Percentiles rank a stretch among this genome's conserved stretches.
These are phyloP conservation scores for Lasiurus borealis DNA, from an alignment of 2,113 vertebrate species.

Conservation along the genomic window DNA sequence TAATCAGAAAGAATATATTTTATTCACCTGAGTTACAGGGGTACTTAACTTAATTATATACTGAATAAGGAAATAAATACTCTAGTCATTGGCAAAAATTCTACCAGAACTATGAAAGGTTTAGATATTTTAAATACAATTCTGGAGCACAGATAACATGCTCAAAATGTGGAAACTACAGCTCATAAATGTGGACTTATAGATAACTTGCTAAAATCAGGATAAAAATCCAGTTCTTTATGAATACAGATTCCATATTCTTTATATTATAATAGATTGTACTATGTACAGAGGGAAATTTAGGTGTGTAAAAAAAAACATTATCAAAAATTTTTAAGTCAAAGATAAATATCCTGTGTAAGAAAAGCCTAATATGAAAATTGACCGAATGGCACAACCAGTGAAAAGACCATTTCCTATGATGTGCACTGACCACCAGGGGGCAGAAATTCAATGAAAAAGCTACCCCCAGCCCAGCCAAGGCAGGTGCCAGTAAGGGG, in stretches of 20 bases:
- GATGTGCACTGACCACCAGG: too few species aligned
- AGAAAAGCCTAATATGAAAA: too few species aligned
- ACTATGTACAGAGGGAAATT: neutral
- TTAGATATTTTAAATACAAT: neutral
- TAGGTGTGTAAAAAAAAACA: neutral
- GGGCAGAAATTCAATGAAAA: too few species aligned
- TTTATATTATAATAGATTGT: neutral
- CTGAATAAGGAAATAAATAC: neutral
- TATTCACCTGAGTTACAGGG: fast-evolving
- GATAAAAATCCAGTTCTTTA: neutral
- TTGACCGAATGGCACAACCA: too few species aligned
- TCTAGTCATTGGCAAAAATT: neutral
- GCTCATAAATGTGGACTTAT: neutral
- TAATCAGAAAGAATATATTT: neutral
- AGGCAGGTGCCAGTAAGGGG: too few species aligned
- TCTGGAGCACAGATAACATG: neutral
- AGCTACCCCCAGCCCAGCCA: too few species aligned
- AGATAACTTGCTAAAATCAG: neutral
- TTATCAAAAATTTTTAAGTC: neutral
- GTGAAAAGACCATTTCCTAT: too few species aligned
- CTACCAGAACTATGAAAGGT: neutral
- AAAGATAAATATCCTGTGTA: neutral
- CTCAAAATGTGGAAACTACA: neutral
- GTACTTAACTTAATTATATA: neutral
- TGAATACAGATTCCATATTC: neutral